Base-by-base conservation (phyloP, 1,140 invertebrate species). In the Philopotamus ludificatus region DNA sequence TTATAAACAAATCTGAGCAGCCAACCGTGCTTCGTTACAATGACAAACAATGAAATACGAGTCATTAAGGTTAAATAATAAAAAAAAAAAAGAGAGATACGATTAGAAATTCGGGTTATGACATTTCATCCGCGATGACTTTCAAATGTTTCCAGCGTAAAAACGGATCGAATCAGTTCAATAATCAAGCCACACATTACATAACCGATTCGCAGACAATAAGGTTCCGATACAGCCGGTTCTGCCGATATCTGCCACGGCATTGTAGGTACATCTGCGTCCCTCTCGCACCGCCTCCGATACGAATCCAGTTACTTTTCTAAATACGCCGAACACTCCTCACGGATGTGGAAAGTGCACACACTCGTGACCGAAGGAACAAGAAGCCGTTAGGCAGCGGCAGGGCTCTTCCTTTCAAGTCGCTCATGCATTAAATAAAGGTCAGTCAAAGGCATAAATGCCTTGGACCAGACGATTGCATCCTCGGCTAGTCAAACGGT, bases 1-100 rank as follows among this genome's bases (percentile, higher is more conserved):
- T 55, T 55, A 55, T 34, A 55, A 55, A 55, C 25, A 55, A 55
- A 55, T 55, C 39, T 55, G 51, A 55, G 23, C 51, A 20, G 3
- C 28, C 23, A 28, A 55, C 51, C 51, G 51, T 34, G 51, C 16
- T 12, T 28, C 15, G 22, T 49, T 21, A 12, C 28, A 34, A 7
- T 34, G 28, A 12, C 4, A 34, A 34, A 34, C 28, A 34, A 34
- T 34, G 12, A 34, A 34, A 34, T 4, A 7, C 28, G 4, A 34
- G 28, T 34, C 28, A 34, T 34, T 34, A 34, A 34, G 28, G 28
- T 34, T 34, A 12, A 7, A 12, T 12, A 4, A 34, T 12, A 34
- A 34, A 34, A 34, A 34, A 34, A 34, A n/a, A n/a, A n/a, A n/a
- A n/a, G n/a, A n/a, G n/a, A n/a, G n/a, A 12, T 34, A 12, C 28